Conservation (phyloP, 2,113 vertebrate genomes). For the Vireo altiloquus region DNA sequence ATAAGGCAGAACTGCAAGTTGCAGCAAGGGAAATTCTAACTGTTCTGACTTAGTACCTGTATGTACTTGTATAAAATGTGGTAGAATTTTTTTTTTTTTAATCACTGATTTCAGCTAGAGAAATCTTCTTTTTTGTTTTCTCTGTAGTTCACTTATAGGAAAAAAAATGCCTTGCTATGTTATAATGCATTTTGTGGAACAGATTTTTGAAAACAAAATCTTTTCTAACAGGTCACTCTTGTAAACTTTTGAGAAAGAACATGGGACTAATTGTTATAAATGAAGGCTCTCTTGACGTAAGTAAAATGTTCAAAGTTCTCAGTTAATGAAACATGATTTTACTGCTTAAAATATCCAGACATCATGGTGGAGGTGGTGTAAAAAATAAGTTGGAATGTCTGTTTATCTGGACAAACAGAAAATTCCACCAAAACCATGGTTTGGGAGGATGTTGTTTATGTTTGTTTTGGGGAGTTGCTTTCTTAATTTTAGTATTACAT, state of each 20-base stretch:
- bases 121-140: neutral
- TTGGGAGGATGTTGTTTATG: neutral
- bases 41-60: neutral
- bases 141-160: neutral
- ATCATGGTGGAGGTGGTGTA: neutral
- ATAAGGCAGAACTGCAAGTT: neutral
- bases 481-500: neutral
- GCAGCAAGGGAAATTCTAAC: neutral
- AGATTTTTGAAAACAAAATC: neutral
- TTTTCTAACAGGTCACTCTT: slow-evolving; percentile 87
- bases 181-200: neutral
- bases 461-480: neutral
- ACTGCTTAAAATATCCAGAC: neutral
- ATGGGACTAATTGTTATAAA: slow-evolving; percentile 98
- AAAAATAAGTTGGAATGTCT: neutral
- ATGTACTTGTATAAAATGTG: neutral
- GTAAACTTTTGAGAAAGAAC: slow-evolving; percentile 94
- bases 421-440: neutral
- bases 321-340: neutral
- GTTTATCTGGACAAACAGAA: neutral
- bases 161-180: neutral
- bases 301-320: slow-evolving; percentile 60
- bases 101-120: neutral
- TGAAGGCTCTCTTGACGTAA: slow-evolving; percentile 94
- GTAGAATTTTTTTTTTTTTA: neutral